Evolutionary conservation across 2,888 invertebrate genomes (phyloP).

Genomic region (Platycnemis pennipes): DNA sequence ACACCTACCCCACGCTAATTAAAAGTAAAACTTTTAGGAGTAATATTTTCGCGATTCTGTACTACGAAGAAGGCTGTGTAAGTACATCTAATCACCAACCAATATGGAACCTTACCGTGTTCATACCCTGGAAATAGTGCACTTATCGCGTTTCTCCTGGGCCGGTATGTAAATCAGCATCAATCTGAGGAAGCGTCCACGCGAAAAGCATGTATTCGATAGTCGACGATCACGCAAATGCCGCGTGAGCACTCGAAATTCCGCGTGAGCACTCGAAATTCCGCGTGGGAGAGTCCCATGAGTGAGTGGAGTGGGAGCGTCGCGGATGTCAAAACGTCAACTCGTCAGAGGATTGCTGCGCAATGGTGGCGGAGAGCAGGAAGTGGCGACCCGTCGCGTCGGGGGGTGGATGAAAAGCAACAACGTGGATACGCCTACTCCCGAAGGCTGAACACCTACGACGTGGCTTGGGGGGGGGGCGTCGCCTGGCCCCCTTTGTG

Average conservation of each 20-base stretch:
- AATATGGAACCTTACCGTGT: too few species aligned
- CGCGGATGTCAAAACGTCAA: neutral
- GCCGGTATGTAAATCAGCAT: too few species aligned
- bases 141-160: too few species aligned
- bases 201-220: too few species aligned
- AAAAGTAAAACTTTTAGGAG: too few species aligned
- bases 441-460: conserved; percentile 5
- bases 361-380: conserved; percentile 17
- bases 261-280: neutral
- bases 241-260: neutral
- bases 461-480: neutral
- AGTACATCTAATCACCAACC: too few species aligned
- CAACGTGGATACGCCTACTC: conserved; percentile 26
- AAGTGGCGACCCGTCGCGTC: neutral
- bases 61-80: too few species aligned
- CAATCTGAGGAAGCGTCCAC: too few species aligned
- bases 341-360: neutral
- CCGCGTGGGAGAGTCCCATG: neutral
- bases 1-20: too few species aligned
- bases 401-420: neutral
- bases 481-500: too few species aligned
- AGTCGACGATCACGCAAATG: neutral
- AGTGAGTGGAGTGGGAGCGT: neutral
- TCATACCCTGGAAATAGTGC: too few species aligned
- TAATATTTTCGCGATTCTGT: too few species aligned